Evolutionary conservation across 2,113 vertebrate species (phyloP).

Genomic region (Motacilla tschutschensis): DNA sequence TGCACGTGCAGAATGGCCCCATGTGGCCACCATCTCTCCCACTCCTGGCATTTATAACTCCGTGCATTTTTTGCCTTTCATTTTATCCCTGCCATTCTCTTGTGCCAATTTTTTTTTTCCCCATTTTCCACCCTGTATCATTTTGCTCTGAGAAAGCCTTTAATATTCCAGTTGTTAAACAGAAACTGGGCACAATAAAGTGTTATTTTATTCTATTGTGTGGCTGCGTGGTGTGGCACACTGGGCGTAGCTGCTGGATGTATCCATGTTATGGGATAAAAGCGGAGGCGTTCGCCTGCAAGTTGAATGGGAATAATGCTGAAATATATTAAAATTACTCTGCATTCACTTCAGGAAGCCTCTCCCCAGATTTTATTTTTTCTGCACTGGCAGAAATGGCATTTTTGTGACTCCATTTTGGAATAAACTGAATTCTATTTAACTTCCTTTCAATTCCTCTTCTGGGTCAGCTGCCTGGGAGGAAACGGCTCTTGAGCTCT

Average conservation of each 20-base stretch:
- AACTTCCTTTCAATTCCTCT: neutral
- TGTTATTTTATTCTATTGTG: slow-evolving; percentile 13
- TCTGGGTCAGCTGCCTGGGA: neutral
- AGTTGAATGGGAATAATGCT: neutral
- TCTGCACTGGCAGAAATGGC: neutral
- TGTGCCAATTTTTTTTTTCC: neutral
- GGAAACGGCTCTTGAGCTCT: neutral
- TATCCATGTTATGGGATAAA: neutral
- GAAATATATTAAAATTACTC: neutral
- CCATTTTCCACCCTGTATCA: neutral
- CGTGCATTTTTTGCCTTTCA: neutral
- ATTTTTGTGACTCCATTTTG: neutral
- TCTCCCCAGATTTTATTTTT: neutral
- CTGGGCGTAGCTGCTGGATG: neutral
- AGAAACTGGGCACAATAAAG: slow-evolving; percentile 36
- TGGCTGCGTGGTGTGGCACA: neutral
- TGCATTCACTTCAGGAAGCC: slow-evolving; percentile 5
- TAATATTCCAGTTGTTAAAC: neutral
- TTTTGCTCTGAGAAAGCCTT: neutral
- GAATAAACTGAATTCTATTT: neutral
- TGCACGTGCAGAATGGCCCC: neutral
- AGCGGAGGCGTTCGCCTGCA: neutral
- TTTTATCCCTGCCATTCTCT: neutral
- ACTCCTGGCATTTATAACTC: neutral
- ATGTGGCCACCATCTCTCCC: neutral